phyloP scores from a whole-genome alignment of 2,113 vertebrate genomes.

The Datnioides undecimradiatus region DNA sequence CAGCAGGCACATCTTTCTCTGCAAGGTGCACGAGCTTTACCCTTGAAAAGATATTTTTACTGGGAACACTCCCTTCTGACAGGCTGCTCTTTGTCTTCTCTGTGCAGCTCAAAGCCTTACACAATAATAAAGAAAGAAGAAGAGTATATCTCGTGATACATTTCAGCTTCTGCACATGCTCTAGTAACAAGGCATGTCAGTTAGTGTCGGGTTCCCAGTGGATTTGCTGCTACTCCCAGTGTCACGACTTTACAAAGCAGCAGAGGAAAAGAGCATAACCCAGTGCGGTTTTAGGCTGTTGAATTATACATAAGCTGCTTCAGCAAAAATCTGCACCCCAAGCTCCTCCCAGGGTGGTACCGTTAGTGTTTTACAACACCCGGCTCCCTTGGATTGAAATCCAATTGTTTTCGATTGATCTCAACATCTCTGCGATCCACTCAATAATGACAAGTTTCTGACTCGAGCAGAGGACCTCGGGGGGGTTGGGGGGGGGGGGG shows the following conservation, averaged over 20 bases:
- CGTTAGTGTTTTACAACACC: slow-evolving; percentile 52
- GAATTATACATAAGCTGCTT: slow-evolving; percentile 80
- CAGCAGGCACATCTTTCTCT: slow-evolving; percentile 70
- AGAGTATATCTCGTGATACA: neutral
- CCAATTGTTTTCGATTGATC: slow-evolving; percentile 45
- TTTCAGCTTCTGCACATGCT: slow-evolving; percentile 1
- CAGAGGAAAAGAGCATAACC: slow-evolving; percentile 40
- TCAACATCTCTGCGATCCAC: neutral
- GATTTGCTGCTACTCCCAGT: slow-evolving; percentile 42
- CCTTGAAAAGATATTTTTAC: slow-evolving; percentile 72
- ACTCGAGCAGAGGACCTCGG: neutral
- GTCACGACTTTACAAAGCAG: slow-evolving; percentile 41
- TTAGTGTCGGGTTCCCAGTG: slow-evolving; percentile 8
- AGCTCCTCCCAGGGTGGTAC: slow-evolving; percentile 45
- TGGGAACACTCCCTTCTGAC: slow-evolving; percentile 55
- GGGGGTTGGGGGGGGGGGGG: neutral
- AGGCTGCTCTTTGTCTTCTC: slow-evolving; percentile 36
- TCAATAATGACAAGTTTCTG: slow-evolving; percentile 32
- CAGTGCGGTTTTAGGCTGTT: slow-evolving; percentile 63
- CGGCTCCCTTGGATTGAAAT: slow-evolving; percentile 43
- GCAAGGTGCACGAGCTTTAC: slow-evolving; percentile 72
- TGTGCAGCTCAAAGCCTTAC: slow-evolving; percentile 21
- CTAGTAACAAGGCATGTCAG: neutral
- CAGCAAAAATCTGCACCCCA: slow-evolving; percentile 63
- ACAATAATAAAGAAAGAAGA: slow-evolving; percentile 16